Evolutionary conservation across 2,797 vertebrate species (phyloP).

Genomic region (Crenuchus spilurus): DNA sequence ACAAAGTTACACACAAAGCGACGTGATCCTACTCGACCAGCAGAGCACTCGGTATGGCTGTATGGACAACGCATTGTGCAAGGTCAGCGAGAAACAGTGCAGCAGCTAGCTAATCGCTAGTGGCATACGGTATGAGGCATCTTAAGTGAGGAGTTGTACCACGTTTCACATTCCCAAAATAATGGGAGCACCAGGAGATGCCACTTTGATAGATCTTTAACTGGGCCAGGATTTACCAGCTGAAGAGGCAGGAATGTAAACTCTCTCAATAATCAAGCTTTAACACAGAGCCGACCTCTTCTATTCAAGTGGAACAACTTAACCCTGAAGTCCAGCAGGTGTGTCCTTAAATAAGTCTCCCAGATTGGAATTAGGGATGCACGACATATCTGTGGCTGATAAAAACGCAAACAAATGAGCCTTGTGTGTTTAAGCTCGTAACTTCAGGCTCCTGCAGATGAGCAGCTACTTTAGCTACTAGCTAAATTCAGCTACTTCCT

Average conservation of each 20-base stretch:
- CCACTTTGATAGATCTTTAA: neutral
- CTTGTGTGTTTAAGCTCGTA: too few species aligned
- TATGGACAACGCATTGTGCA: neutral
- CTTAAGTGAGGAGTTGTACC: neutral
- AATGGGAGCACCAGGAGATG: neutral
- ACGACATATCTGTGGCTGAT: too few species aligned
- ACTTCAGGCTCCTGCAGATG: too few species aligned
- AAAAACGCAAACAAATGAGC: too few species aligned
- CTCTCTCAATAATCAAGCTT: neutral
- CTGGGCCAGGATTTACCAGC: too few species aligned
- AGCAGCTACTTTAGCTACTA: too few species aligned
- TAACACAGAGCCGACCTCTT: too few species aligned
- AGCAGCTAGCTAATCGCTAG: neutral
- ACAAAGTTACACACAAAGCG: neutral
- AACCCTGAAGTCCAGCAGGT: too few species aligned
- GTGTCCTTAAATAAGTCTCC: too few species aligned
- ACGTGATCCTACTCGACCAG: neutral
- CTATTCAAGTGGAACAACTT: too few species aligned
- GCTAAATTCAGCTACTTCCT: too few species aligned
- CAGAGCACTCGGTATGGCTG: neutral
- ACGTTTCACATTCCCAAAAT: neutral
- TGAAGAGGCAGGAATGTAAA: neutral
- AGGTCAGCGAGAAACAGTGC: neutral
- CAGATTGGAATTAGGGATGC: too few species aligned
- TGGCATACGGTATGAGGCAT: slow-evolving; percentile 1